Evolutionary conservation across 2,888 invertebrate genomes (phyloP), one percentile per base, ranked within the genome.

Genomic region (Poecilobothrus nobilitatus): DNA sequence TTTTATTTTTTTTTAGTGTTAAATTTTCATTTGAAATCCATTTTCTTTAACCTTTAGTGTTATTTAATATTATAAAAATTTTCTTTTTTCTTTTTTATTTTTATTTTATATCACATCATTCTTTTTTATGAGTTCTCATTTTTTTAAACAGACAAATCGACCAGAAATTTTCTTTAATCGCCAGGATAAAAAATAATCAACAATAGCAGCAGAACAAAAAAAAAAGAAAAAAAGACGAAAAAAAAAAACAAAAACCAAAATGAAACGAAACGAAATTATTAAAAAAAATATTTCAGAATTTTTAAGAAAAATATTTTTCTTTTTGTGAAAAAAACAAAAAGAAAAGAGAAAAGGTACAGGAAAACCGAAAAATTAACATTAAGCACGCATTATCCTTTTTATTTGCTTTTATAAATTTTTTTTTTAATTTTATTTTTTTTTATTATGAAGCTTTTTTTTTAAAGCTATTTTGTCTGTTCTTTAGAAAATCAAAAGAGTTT

Each of bases 341-440:
- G 2, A 6, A 18, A 18, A 2, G 18, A 53, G 18, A 53, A 53
- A 53, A 53, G 53, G n/a, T 53, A 53, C 53, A 53, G 53, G n/a
- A 53, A 53, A 53, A 53, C 53, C 53, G 53, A 53, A 53, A 53
- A 53, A 53, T 53, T 53, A 53, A 53, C 53, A 53, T 53, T 53
- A 53, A 53, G 53, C 53, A 53, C 53, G 53, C 53, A 53, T 53
- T 53, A 53, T 53, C 18, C 15, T 53, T 53, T 18, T 53, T 53
- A 27, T 53, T 18, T 37, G 37, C 7, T 37, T 37, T 37, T 37
- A 34, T 34, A n/a, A n/a, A n/a, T n/a, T 34, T 34, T 34, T 34
- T 34, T 34, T 34, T 34, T 34, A 7, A 34, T 34, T 53, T 53
- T 53, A 53, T 53, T 53, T 53, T 18, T n/a, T 18, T n/a, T 53